Conservation (phyloP, 2,113 vertebrate genomes). For the Salvelinus namaycush region DNA sequence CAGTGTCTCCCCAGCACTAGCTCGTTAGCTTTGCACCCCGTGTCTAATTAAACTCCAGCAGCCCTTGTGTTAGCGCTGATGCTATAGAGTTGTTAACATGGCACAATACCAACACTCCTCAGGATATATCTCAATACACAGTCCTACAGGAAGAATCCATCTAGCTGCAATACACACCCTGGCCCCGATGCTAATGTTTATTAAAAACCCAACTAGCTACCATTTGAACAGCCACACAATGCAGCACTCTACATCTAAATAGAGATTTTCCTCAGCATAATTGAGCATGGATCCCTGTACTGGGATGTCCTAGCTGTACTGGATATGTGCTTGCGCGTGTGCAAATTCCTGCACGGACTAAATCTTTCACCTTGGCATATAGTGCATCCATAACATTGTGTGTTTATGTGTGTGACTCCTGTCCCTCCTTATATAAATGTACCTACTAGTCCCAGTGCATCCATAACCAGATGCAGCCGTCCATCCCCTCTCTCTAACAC, state of each 20-base stretch:
- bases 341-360: background rate
- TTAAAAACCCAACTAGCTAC: constrained; percentile 64
- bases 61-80: constrained; percentile 45
- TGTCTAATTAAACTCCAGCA: constrained; percentile 72
- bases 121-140: constrained; percentile 47
- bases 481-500: constrained; percentile 88
- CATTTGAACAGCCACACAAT: constrained; percentile 48
- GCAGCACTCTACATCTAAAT: no score
- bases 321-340: no score
- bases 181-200: constrained; percentile 64
- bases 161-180: constrained; percentile 43
- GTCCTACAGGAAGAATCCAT: constrained; percentile 62
- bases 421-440: constrained; percentile 65
- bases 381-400: background rate
- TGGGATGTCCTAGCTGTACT: no score
- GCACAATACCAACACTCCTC: constrained; percentile 67
- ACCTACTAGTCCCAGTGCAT: constrained; percentile 59
- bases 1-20: constrained; percentile 55
- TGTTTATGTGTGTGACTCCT: constrained; percentile 53
- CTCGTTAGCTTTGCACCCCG: constrained; percentile 69
- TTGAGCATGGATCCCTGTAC: no score
- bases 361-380: background rate
- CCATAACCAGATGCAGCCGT: constrained; percentile 76
- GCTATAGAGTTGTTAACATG: constrained; percentile 68
- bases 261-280: background rate